Evolutionary conservation across 2,113 vertebrate genomes (phyloP), one percentile per base, ranked within the genome.

Genomic region (Narcine bancroftii): DNA sequence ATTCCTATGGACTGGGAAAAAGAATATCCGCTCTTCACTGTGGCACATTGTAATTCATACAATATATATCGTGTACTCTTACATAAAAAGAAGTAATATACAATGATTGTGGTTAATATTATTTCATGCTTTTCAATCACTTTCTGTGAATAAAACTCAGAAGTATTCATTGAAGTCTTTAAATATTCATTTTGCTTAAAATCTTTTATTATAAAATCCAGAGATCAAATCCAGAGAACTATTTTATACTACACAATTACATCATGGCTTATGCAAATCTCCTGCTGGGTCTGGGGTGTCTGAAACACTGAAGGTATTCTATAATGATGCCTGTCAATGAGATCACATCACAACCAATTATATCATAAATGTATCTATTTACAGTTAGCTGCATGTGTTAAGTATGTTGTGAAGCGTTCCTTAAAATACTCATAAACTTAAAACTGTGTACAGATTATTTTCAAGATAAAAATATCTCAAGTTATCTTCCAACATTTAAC

Each of bases 371-470:
- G 6, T 11, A 42, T 21, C 36, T 89, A 11, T 39, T 89, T 42
- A 89, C 50, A 85, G 15, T 85, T 69, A 66, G 87, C 87, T 89
- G 60, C 42, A 36, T 26, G 24, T 89, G 56, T 45, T 89, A 89
- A 89, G 45, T 42, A 7, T 45, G 85, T 33, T 17, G 21, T 89
- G 85, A 24, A 53, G 79, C 4, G 24, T 29, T 36, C 29, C 6
- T 89, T 47, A 89, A 65, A 36, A 42, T 3, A 21, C 36, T 45
- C 6, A 26, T 26, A 39, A 66, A 89, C 42, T 65, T 89, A 39
- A 39, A 9, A 36, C 6, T 65, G 65, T 89, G 56, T 66, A 45
- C 60, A 66, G 36, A 89, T 89, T 65, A 89, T 63, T 36, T 17
- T 60, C 21, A 45, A 66, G 7, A 42, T 89, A 66, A 66, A 24